These are phyloP conservation scores for Neodiprion virginianus DNA, from an alignment of 1,140 invertebrate genomes.

Conservation along the genomic window DNA sequence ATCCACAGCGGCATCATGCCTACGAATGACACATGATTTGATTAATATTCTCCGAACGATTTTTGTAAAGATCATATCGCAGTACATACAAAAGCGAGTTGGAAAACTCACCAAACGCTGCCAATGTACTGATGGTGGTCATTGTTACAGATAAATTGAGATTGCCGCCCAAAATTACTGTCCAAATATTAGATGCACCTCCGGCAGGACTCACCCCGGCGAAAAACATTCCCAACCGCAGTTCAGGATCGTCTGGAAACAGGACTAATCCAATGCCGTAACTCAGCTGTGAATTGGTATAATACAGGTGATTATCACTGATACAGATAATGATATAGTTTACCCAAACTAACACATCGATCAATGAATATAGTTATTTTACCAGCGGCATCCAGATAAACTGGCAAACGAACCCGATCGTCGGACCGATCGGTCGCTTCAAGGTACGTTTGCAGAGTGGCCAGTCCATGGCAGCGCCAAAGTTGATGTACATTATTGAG, in stretches of 20 bases:
- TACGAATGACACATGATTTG: slow-evolving; percentile 56
- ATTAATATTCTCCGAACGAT: slow-evolving; percentile 19
- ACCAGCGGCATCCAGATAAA: slow-evolving; percentile 91
- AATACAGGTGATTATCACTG: neutral
- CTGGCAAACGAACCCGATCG: slow-evolving; percentile 83
- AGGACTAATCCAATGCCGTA: slow-evolving; percentile 77
- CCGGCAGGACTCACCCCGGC: slow-evolving; percentile 91
- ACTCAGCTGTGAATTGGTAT: slow-evolving; percentile 69
- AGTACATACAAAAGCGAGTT: slow-evolving; percentile 17
- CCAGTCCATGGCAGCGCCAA: slow-evolving; percentile 90
- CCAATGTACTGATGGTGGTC: slow-evolving; percentile 89
- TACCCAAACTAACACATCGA: neutral
- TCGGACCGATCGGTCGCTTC: slow-evolving; percentile 80
- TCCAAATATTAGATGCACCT: slow-evolving; percentile 96
- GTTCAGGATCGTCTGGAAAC: slow-evolving; percentile 72
- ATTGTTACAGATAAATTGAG: slow-evolving; percentile 90
- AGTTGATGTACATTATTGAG: slow-evolving; percentile 89
- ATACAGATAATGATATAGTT: slow-evolving; percentile 11
- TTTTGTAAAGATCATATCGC: slow-evolving; percentile 13
- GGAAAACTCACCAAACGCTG: slow-evolving; percentile 74
- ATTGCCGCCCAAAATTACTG: slow-evolving; percentile 86
- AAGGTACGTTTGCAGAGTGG: slow-evolving; percentile 73
- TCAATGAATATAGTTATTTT: slow-evolving; percentile 48
- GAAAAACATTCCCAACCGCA: slow-evolving; percentile 90
- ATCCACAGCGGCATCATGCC: slow-evolving; percentile 96